A percentile compares a stretch with the other conserved stretches of the same genome.
These are phyloP conservation scores for Nephotettix cincticeps DNA, from an alignment of 1,140 invertebrate species.

Conservation along the genomic window DNA sequence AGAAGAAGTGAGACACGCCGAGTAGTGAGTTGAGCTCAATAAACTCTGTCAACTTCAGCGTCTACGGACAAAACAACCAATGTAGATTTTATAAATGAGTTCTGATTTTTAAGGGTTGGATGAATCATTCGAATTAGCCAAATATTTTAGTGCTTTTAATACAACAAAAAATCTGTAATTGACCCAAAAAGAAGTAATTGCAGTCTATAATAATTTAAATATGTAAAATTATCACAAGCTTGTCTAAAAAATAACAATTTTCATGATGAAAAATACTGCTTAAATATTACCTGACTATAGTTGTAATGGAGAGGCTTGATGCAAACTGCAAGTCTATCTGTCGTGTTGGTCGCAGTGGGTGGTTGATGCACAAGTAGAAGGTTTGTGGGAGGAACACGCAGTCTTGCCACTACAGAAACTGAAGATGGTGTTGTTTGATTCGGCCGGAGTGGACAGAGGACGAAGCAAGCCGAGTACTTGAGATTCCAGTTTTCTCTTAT, in stretches of 20 bases:
- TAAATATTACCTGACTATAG: constrained; percentile 65
- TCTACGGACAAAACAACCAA: no score
- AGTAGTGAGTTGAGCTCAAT: constrained; percentile 85
- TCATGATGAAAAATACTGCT: no score
- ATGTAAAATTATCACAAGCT: no score
- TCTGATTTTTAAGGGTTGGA: no score
- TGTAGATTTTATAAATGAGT: no score
- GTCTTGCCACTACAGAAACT: constrained; percentile 61
- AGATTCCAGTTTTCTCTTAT: constrained; percentile 94
- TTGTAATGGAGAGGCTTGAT: constrained; percentile 91
- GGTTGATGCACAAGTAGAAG: constrained; percentile 51
- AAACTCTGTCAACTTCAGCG: constrained; percentile 85
- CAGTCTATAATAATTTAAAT: no score
- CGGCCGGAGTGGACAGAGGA: constrained; percentile 72
- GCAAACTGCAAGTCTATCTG: constrained; percentile 78
- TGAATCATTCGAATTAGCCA: no score
- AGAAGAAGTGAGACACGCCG: constrained; percentile 85
- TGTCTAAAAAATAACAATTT: no score
- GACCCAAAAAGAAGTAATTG: no score
- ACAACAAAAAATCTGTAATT: no score
- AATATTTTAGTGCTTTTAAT: no score
- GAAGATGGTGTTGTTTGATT: constrained; percentile 56
- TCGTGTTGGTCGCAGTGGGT: constrained; percentile 53
- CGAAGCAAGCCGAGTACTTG: constrained; percentile 88
- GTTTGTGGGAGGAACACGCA: constrained; percentile 61